Percentiles rank a stretch among this genome's conserved stretches.
Evolutionary conservation across 2,113 vertebrate genomes (phyloP).

Genomic region (Rhinichthys klamathensis): DNA sequence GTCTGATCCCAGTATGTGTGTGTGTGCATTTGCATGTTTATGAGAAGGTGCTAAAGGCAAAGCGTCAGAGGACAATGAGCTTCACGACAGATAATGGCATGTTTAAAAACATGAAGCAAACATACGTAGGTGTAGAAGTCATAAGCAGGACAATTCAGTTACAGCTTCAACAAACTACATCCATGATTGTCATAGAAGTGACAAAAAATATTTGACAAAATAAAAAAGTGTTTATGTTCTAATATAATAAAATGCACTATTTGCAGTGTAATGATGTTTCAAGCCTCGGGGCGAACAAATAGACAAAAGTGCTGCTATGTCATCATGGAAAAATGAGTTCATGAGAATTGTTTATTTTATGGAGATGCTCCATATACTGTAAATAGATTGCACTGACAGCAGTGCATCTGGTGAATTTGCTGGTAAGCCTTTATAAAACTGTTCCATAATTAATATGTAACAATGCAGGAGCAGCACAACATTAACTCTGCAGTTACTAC

Average conservation of each 20-base stretch:
- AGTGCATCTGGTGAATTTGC: neutral
- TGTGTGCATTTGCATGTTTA: constrained; percentile 5
- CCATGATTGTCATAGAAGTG: neutral
- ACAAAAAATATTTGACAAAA: neutral
- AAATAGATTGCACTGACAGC: neutral
- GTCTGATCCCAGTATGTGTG: neutral
- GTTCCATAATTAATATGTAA: neutral
- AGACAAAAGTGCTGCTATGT: neutral
- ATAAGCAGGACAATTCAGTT: neutral
- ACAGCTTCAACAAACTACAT: neutral
- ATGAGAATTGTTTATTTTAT: neutral
- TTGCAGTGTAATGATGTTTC: neutral
- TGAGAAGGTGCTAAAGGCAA: neutral
- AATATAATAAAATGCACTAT: neutral
- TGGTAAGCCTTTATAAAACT: neutral
- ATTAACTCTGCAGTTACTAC: too few species aligned
- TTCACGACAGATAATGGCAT: neutral
- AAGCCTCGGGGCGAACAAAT: neutral
- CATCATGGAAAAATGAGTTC: neutral
- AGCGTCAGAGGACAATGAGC: neutral
- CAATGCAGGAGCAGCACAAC: too few species aligned
- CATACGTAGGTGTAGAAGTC: neutral
- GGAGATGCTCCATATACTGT: neutral
- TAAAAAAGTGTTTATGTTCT: neutral
- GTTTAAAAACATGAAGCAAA: neutral